Conservation (phyloP, 2,888 invertebrate species). For the Colletes collaris region DNA sequence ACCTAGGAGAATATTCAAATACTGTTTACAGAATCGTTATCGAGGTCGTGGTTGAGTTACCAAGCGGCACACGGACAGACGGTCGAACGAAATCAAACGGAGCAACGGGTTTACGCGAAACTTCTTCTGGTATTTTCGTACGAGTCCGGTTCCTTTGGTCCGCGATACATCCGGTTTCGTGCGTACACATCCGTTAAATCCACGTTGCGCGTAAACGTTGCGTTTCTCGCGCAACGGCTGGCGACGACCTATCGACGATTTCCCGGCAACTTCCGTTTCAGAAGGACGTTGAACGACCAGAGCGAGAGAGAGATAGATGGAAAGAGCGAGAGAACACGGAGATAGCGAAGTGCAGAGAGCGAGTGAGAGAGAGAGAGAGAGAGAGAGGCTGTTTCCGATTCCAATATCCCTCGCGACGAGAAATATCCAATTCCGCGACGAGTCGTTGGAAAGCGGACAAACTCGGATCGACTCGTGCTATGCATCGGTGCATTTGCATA, state of each 20-base stretch:
- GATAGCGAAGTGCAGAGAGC: neutral
- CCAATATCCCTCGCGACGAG: constrained; percentile 42
- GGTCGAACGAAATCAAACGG: no score
- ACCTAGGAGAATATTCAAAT: constrained; percentile 10
- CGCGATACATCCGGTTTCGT: neutral
- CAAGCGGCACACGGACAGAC: neutral
- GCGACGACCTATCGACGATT: constrained; percentile 41
- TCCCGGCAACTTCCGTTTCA: constrained; percentile 46
- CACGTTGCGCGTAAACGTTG: constrained; percentile 22
- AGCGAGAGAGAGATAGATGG: neutral
- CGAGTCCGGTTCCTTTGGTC: neutral
- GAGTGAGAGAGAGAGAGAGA: neutral
- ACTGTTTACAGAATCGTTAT: neutral
- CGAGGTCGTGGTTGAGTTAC: neutral
- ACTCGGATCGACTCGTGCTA: neutral
- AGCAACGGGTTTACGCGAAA: no score
- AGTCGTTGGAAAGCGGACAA: constrained; percentile 5
- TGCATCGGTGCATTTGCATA: constrained; percentile 47
- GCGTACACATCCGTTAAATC: constrained; percentile 7
- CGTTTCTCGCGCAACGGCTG: constrained; percentile 20
- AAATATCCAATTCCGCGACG: constrained; percentile 29
- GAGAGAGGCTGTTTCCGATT: constrained; percentile 36
- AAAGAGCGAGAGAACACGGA: neutral
- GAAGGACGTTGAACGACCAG: constrained; percentile 18
- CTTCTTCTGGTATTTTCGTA: no score